Evolutionary conservation across 2,797 vertebrate genomes (phyloP), one percentile per base, ranked within the genome.

Genomic region (Aeoliscus strigatus): DNA sequence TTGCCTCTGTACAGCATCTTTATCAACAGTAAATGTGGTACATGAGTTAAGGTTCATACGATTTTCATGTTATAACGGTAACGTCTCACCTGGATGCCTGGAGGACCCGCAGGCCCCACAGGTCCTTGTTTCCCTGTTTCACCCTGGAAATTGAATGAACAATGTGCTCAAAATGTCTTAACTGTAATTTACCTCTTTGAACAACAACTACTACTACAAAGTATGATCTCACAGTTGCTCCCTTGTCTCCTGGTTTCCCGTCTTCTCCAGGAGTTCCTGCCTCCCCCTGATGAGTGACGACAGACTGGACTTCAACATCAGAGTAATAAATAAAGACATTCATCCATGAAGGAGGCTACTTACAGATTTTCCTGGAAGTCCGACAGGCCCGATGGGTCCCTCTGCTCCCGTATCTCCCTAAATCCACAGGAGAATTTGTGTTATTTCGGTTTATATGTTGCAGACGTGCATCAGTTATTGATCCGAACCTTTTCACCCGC

Each of bases 81-180:
- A 32, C 26, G 4, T 53, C 71, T 83, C 34, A 90, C 89, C 66
- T 82, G 50, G 27, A 82, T 63, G 35, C 89, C 89, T 35, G 66
- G 57, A 6, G 70, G 64, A 28, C 89, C 89, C 5, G 47, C 50
- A 17, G 71, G 46, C 1, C 89, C 89, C 6, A 83, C 45, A 10
- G 86, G 85, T 2, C 89, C 89, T 50, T 85, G 85, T 75, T 89
- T 90, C 46, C 89, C 89, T n/a, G 75, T 40, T 39, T 76, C 84
- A 40, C 89, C 89, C 89, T 90, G 42, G 10, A 38, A 40, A 40
- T 5, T 13, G 1, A 53, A 28, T 2, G 37, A 1, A 16, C 5
- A 36, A 9, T 16, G 50, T 11, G 8, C 7, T n/a, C n/a, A n/a
- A n/a, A n/a, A n/a, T n/a, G n/a, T n/a, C n/a, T n/a, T n/a, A n/a